A percentile compares a stretch with the other conserved stretches of the same genome.
These are phyloP conservation scores for Cheilosia variabilis DNA, from an alignment of 2,888 invertebrate species.

Conservation along the genomic window DNA sequence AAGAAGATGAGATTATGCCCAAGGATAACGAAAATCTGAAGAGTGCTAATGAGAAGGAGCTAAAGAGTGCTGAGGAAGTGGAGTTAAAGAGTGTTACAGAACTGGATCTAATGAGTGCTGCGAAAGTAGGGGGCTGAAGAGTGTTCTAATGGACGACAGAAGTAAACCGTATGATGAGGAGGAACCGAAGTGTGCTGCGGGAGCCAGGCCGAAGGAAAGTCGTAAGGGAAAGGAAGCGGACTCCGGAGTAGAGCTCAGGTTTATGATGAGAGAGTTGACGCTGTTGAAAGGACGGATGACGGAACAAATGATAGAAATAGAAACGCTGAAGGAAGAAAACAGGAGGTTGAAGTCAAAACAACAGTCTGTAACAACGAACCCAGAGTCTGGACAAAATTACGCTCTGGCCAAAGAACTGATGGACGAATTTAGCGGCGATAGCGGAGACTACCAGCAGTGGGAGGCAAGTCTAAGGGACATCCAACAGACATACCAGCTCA, in stretches of 20 bases:
- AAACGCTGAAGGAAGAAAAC: constrained; percentile 8
- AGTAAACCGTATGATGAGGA: background rate
- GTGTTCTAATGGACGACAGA: background rate
- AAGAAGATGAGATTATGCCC: background rate
- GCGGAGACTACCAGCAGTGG: constrained; percentile 11
- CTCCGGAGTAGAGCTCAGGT: background rate
- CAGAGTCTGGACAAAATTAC: constrained; percentile 15
- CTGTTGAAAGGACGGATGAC: background rate
- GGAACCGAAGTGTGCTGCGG: background rate
- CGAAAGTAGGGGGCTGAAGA: constrained; percentile 1
- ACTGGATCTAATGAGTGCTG: too few species aligned
- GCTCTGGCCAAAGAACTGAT: constrained; percentile 21
- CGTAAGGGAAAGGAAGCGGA: background rate
- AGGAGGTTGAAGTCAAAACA: constrained; percentile 6
- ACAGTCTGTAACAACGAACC: background rate
- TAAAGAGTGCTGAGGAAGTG: background rate
- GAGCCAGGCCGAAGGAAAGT: background rate
- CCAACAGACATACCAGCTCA: background rate
- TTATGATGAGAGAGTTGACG: constrained; percentile 8
- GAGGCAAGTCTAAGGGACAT: constrained; percentile 4
- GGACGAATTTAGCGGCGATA: constrained; percentile 13
- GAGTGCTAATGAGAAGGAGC: background rate
- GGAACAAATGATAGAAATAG: background rate
- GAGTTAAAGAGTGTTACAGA: background rate
- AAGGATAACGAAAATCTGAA: background rate